Evolutionary conservation across 2,888 invertebrate species (phyloP), one percentile per base, ranked within the genome.

Genomic region (Mythimna impura): DNA sequence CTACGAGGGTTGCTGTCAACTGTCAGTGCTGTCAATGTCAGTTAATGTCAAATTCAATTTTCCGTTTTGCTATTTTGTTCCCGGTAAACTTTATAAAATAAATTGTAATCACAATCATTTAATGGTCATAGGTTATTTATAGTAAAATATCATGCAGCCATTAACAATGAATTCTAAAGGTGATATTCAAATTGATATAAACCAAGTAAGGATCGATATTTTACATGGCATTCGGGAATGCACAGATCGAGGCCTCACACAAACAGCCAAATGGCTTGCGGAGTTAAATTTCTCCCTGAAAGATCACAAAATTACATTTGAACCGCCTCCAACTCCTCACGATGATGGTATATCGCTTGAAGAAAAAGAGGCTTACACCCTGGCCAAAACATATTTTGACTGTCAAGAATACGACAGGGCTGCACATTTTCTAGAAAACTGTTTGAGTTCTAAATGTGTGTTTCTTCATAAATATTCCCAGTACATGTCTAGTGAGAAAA

Each of bases 371-470:
- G 95, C 96, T 36, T 99, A 98, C 91, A 96, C 97, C 57, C 92
- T 99, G 82, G 98, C 98, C 0, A 99, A 98, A 92, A 97, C 98
- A 80, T 99, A 98, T 91, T 99, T 99, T 90, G 99, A 99, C 93
- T 96, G 98, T 61, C 98, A 98, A 86, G 99, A 99, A 92, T 99
- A 99, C 92, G 99, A 99, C 88, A 97, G 98, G 89, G 98, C 98
- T 71, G 98, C 98, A 0, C 97, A 97, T 94, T 98, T 98, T 89
- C 96, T 98, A 10, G 97, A 98, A 86, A 97, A 97, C 75, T 97
- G 98, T 86, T 95, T 95, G 57, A 97, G 97, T 73, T 95, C 97
- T 0, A 98, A 98, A 90, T 97, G 98, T 60, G 97, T 97, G 79
- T 99, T 99, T 93, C 94, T 99, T 40, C 97, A 98, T 91, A 97